A percentile compares a stretch with the other conserved stretches of the same genome.
These are phyloP conservation scores for Macropodus opercularis DNA, from an alignment of 2,797 vertebrate species.

Conservation along the genomic window DNA sequence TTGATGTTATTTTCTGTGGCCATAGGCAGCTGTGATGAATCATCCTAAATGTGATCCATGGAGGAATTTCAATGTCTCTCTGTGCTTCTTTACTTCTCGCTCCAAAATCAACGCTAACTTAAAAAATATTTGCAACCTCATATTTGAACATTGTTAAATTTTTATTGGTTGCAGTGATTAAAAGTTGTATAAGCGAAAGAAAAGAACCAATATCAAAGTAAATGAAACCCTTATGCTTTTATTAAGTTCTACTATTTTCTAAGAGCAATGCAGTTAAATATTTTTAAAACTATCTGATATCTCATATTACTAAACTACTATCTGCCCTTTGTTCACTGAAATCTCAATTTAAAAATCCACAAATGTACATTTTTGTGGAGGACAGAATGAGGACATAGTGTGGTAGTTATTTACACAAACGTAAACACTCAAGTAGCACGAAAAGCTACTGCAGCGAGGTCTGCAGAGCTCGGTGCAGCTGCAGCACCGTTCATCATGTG, in stretches of 20 bases:
- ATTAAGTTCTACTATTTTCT: too few relatives aligned
- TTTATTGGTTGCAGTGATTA: not conserved
- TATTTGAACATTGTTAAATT: conserved; percentile 10
- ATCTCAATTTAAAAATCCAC: too few relatives aligned
- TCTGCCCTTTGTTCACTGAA: too few relatives aligned
- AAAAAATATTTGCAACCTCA: conserved; percentile 23
- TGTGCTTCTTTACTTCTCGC: conserved; percentile 29
- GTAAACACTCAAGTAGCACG: too few relatives aligned
- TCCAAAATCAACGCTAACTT: conserved; percentile 32
- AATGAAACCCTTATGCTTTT: too few relatives aligned
- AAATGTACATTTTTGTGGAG: not conserved
- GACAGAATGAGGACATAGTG: too few relatives aligned
- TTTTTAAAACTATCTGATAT: not conserved
- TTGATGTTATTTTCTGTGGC: conserved; percentile 75
- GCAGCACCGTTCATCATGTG: conserved; percentile 65
- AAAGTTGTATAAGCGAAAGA: too few relatives aligned
- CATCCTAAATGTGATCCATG: conserved; percentile 65
- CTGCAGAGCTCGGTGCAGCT: conserved; percentile 52
- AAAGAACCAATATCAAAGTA: too few relatives aligned
- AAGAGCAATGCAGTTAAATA: too few relatives aligned
- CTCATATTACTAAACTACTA: not conserved
- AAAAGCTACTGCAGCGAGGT: too few relatives aligned
- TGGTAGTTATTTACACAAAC: too few relatives aligned
- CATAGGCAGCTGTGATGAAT: conserved; percentile 76
- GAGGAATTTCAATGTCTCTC: conserved; percentile 57